Conservation (phyloP, 2,888 invertebrate genomes). For the Noctua comes region DNA sequence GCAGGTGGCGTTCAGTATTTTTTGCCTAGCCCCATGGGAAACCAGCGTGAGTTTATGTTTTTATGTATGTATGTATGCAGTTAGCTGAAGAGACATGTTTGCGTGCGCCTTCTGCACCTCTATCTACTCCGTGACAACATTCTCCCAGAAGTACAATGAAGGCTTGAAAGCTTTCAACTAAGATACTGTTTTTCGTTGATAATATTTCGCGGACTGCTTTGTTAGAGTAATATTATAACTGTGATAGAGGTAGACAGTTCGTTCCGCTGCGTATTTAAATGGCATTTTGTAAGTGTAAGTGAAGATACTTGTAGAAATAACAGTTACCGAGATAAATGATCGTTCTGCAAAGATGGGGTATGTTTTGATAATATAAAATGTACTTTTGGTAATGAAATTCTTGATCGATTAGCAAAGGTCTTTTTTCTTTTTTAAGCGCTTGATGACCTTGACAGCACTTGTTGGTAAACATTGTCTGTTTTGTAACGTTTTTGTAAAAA, state of each 20-base stretch:
- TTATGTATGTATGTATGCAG: too few relatives aligned
- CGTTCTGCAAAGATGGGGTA: background rate
- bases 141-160: conserved; percentile 53
- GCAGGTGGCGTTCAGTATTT: too few relatives aligned
- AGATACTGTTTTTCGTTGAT: conserved; percentile 57
- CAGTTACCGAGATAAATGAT: conserved; percentile 17
- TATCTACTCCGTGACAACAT: conserved; percentile 21
- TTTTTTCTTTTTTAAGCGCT: background rate
- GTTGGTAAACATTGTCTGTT: background rate
- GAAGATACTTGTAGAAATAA: background rate
- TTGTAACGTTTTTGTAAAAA: background rate
- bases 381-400: background rate
- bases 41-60: background rate
- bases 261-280: conserved; percentile 37
- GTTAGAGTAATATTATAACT: conserved; percentile 38
- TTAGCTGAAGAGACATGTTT: background rate
- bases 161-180: conserved; percentile 47
- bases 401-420: background rate
- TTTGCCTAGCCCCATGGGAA: rapidly evolving
- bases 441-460: too few relatives aligned
- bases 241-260: conserved; percentile 43
- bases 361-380: background rate
- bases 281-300: conserved; percentile 24
- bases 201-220: conserved; percentile 47
- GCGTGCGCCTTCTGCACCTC: conserved; percentile 20